Percentiles rank a stretch among this genome's conserved stretches.
phyloP scores from a whole-genome alignment of 2,888 invertebrate genomes.

The Thysanoteuthis rhombus region DNA sequence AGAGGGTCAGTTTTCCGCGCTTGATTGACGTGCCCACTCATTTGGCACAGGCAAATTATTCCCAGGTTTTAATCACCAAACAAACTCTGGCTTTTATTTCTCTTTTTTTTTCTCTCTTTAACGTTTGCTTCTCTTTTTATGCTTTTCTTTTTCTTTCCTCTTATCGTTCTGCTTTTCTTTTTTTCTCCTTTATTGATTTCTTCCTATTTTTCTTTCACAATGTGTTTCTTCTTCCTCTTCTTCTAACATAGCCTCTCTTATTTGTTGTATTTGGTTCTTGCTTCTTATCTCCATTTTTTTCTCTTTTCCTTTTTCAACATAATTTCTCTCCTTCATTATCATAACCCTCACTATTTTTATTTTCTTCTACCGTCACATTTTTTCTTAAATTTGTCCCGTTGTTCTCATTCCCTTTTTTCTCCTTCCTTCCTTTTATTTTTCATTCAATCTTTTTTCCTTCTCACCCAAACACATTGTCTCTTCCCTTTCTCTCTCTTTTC shows the following conservation, averaged over 20 bases:
- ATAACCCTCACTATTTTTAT: background rate
- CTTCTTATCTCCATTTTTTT: background rate
- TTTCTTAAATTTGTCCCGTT: too few relatives aligned
- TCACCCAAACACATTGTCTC: too few relatives aligned
- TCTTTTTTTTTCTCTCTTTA: background rate
- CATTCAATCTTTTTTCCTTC: too few relatives aligned
- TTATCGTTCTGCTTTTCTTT: background rate
- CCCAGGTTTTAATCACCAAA: background rate
- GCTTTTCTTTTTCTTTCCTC: background rate
- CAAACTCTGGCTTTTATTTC: background rate
- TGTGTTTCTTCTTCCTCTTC: background rate
- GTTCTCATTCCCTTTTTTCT: too few relatives aligned
- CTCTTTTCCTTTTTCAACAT: background rate
- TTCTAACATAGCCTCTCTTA: too few relatives aligned
- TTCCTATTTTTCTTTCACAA: too few relatives aligned
- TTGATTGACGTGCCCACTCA: background rate
- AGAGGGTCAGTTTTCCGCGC: background rate
- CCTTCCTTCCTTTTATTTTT: too few relatives aligned
- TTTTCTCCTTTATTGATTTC: too few relatives aligned
- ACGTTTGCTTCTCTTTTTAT: background rate
- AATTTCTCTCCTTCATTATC: background rate
- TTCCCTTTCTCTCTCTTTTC: too few relatives aligned
- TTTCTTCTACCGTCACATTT: too few relatives aligned
- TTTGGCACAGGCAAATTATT: slow-evolving; percentile 12
- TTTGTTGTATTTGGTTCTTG: too few relatives aligned